A percentile compares a stretch with the other conserved stretches of the same genome.
phyloP scores from a whole-genome alignment of 1,140 invertebrate species.

The Bombus turneri region DNA sequence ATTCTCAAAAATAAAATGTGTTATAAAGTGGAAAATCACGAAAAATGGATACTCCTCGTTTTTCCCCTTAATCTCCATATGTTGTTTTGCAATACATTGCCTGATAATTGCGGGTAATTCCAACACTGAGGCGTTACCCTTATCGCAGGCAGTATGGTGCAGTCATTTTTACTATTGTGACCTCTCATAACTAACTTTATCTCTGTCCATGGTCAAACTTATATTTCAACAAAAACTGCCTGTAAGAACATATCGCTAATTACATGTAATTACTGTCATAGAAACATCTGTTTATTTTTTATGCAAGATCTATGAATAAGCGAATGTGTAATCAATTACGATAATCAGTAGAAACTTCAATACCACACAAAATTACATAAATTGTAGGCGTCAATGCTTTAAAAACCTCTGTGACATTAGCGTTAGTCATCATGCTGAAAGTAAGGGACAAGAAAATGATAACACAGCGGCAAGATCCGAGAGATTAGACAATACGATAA shows the following conservation, averaged over 20 bases:
- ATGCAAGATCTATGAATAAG: background rate
- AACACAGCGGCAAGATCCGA: background rate
- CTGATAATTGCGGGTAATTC: background rate
- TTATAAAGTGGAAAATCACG: background rate
- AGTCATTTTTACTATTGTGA: background rate
- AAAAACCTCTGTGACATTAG: background rate
- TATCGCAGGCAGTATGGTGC: background rate
- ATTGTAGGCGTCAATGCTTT: background rate
- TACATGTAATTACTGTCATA: background rate
- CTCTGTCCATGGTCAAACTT: background rate
- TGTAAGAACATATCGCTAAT: background rate
- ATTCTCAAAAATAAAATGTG: too few species aligned
- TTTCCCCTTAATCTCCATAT: background rate
- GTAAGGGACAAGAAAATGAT: conserved; percentile 1
- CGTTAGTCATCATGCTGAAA: background rate
- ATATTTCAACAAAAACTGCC: background rate
- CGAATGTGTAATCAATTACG: background rate
- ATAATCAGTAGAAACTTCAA: background rate
- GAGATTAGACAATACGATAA: conserved; percentile 23
- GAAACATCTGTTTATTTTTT: background rate
- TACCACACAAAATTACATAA: background rate
- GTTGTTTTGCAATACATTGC: background rate
- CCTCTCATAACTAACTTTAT: background rate
- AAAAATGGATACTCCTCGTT: background rate
- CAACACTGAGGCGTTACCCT: background rate